Evolutionary conservation across 2,113 vertebrate genomes (phyloP).

Genomic region (Engystomops pustulosus): DNA sequence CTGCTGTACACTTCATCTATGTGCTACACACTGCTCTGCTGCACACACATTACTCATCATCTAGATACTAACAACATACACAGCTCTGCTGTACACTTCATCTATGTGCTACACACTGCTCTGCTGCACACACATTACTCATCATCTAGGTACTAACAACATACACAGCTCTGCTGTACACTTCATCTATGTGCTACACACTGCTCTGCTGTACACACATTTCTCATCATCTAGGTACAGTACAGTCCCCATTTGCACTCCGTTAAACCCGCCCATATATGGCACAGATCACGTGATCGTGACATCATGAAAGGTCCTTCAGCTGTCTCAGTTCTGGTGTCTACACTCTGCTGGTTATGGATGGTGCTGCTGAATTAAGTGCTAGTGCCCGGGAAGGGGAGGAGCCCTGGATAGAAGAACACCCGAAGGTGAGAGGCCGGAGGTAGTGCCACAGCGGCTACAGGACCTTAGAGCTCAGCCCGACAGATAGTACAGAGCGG

Average conservation of each 20-base stretch:
- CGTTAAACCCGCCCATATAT: too few relatives aligned
- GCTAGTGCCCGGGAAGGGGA: not conserved
- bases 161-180: not conserved
- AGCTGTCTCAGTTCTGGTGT: not conserved
- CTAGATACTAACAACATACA: too few relatives aligned
- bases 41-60: too few relatives aligned
- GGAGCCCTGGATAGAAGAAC: constrained; percentile 46
- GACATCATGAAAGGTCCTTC: not conserved
- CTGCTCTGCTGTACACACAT: not conserved
- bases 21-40: too few relatives aligned
- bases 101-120: too few relatives aligned
- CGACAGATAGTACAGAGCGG: too few relatives aligned
- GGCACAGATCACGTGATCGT: not conserved
- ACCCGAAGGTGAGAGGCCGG: constrained; percentile 33
- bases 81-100: too few relatives aligned
- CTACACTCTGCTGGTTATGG: not conserved
- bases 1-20: too few relatives aligned
- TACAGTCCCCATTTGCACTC: not conserved
- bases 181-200: not conserved
- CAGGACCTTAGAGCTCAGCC: too few relatives aligned
- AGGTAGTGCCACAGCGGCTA: too few relatives aligned
- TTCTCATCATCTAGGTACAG: not conserved
- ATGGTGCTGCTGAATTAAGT: not conserved
- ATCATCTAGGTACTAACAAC: too few relatives aligned
- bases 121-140: too few relatives aligned